Conservation (phyloP, 2,113 vertebrate species). For the Saimiri boliviensis region DNA sequence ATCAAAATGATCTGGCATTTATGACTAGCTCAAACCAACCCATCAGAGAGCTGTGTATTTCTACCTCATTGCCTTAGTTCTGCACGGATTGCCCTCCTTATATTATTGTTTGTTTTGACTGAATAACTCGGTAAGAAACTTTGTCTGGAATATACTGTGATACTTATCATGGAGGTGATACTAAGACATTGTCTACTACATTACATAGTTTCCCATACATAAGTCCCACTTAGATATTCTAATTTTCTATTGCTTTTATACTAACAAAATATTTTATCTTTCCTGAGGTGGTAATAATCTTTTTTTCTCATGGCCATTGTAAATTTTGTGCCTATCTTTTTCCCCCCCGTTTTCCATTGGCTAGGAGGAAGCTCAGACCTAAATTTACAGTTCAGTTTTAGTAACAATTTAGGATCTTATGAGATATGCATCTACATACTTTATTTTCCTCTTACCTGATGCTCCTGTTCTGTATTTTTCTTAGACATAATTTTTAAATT, state of each 20-base stretch:
- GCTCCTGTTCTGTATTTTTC: not conserved
- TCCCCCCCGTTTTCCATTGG: not conserved
- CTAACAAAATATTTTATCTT: not conserved
- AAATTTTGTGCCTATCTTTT: not conserved
- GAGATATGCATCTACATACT: not conserved
- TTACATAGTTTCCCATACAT: not conserved
- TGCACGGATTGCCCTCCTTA: not conserved
- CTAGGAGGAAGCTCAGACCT: not conserved
- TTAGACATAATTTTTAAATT: not conserved
- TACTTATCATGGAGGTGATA: not conserved
- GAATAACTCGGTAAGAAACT: conserved; percentile 8
- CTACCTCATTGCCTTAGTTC: not conserved
- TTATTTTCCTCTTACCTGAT: not conserved
- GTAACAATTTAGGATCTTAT: not conserved
- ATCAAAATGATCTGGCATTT: not conserved
- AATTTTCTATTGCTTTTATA: not conserved
- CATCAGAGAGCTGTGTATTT: not conserved
- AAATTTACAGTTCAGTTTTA: conserved; percentile 16
- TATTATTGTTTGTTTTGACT: not conserved
- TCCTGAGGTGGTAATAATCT: not conserved
- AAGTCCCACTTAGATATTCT: not conserved
- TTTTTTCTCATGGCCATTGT: conserved; percentile 6
- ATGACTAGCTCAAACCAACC: not conserved
- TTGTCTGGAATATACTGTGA: not conserved
- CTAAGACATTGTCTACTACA: not conserved